A percentile compares a stretch with the other conserved stretches of the same genome.
These are phyloP conservation scores for Caerostris extrusa DNA, from an alignment of 1,140 invertebrate species.

Conservation along the genomic window DNA sequence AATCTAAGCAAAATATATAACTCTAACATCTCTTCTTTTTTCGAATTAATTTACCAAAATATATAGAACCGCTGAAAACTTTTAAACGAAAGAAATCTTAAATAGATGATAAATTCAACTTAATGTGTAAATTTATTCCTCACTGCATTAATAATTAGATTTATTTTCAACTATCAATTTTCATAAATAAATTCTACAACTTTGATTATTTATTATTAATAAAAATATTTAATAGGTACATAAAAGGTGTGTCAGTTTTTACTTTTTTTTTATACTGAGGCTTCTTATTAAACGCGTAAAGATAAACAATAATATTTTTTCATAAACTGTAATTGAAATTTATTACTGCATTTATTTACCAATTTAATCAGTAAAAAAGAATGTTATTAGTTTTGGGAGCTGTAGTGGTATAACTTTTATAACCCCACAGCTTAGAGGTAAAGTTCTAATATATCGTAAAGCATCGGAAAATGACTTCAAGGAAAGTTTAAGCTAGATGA, in stretches of 20 bases:
- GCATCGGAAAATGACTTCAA: background rate
- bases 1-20: too few relatives aligned
- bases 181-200: background rate
- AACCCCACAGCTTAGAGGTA: background rate
- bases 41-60: too few relatives aligned
- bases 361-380: background rate
- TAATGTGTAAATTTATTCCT: background rate
- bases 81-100: too few relatives aligned
- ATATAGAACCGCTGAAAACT: too few relatives aligned
- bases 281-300: background rate
- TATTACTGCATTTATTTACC: conserved; percentile 26
- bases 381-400: background rate
- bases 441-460: background rate
- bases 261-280: background rate
- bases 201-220: background rate
- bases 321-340: background rate
- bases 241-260: background rate
- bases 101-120: background rate
- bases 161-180: background rate
- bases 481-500: too few relatives aligned
- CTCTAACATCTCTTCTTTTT: too few relatives aligned
- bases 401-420: background rate
- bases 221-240: background rate
- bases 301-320: background rate
- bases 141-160: background rate